Evolutionary conservation across 2,888 invertebrate genomes (phyloP).

Genomic region (Fragum sueziense): DNA sequence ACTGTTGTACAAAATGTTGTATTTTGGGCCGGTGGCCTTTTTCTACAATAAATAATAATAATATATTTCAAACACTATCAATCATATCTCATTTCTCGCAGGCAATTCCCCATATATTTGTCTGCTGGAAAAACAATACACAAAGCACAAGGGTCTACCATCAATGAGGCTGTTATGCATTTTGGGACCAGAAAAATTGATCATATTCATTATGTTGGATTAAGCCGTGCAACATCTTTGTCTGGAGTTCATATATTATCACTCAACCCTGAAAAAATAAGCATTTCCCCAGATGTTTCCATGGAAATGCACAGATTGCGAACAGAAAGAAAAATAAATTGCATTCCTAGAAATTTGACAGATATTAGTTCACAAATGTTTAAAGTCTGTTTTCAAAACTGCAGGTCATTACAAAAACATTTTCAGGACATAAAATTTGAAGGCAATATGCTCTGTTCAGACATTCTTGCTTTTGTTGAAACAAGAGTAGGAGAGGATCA

Average conservation of each 20-base stretch:
- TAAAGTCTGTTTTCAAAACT: slow-evolving; percentile 44
- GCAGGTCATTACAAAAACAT: slow-evolving; percentile 47
- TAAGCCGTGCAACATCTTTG: slow-evolving; percentile 53
- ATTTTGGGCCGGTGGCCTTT: too few species aligned
- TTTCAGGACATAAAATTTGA: slow-evolving; percentile 39
- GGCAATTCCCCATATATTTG: slow-evolving; percentile 55
- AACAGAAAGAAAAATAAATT: slow-evolving; percentile 10
- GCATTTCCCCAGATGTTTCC: slow-evolving; percentile 27
- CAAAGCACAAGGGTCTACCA: slow-evolving; percentile 58
- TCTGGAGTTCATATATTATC: slow-evolving; percentile 34
- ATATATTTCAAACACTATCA: too few species aligned
- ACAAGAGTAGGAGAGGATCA: slow-evolving; percentile 17
- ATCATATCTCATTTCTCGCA: slow-evolving; percentile 30
- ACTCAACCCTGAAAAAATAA: slow-evolving; percentile 44
- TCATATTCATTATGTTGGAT: slow-evolving; percentile 59
- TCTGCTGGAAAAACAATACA: slow-evolving; percentile 61
- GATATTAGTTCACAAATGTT: background rate
- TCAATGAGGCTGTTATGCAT: slow-evolving; percentile 49
- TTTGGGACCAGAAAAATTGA: slow-evolving; percentile 42
- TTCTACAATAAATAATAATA: too few species aligned
- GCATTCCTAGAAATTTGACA: slow-evolving; percentile 8
- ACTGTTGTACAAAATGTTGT: too few species aligned
- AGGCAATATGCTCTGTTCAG: slow-evolving; percentile 17
- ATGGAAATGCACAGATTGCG: slow-evolving; percentile 47
- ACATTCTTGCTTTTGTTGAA: slow-evolving; percentile 49